These are phyloP conservation scores for Trachythela sp. DNA, from an alignment of 64 coral and sea anemone species.

Conservation along the genomic window DNA sequence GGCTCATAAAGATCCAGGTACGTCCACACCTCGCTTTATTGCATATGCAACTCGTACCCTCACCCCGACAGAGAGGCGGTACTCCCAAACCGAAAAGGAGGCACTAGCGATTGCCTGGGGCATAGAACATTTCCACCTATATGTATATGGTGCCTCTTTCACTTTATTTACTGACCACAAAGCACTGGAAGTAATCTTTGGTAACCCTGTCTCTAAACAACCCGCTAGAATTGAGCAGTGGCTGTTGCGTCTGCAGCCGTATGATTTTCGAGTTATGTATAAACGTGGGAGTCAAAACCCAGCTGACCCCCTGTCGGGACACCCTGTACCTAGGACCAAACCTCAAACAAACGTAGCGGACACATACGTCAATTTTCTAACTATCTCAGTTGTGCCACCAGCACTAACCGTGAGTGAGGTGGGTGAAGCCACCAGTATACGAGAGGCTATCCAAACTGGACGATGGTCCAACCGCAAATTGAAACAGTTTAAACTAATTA, in stretches of 20 bases:
- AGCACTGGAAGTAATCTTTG: constrained; percentile 14
- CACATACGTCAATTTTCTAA: neutral
- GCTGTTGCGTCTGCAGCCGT: neutral
- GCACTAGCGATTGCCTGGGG: constrained; percentile 15
- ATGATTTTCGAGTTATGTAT: neutral
- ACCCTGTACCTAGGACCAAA: neutral
- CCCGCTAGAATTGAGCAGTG: constrained; percentile 5
- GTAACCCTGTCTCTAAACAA: neutral
- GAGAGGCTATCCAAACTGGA: neutral
- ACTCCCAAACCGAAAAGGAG: constrained; percentile 15
- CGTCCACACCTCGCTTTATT: neutral
- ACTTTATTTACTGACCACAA: constrained; percentile 20
- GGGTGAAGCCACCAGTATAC: neutral
- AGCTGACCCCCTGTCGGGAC: neutral
- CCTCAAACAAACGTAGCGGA: neutral
- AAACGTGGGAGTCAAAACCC: neutral
- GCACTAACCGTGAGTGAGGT: neutral
- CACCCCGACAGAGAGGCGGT: neutral
- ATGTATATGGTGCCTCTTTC: neutral
- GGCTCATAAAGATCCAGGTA: neutral
- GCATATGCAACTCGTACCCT: constrained; percentile 17
- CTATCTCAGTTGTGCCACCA: neutral
- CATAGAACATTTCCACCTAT: constrained; percentile 15
- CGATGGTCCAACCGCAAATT: neutral
- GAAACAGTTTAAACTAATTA: too few species aligned